A percentile compares a stretch with the other conserved stretches of the same genome.
Evolutionary conservation across 2,888 invertebrate genomes (phyloP).

Genomic region (Aphodius sticticus): DNA sequence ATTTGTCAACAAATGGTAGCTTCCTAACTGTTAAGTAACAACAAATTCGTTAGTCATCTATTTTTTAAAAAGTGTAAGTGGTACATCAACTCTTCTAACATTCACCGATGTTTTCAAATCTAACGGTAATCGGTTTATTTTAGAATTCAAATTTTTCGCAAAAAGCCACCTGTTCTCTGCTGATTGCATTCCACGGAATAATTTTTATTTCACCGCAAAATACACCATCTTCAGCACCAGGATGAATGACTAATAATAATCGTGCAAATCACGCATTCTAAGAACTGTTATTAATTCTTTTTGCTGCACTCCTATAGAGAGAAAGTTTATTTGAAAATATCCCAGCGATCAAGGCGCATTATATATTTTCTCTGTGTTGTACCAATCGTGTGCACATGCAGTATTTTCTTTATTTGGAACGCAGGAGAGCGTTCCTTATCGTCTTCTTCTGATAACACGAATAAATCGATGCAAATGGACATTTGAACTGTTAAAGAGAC

Average conservation of each 20-base stretch:
- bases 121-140: constrained; percentile 12
- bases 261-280: background rate
- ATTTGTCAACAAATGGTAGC: constrained; percentile 15
- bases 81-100: constrained; percentile 15
- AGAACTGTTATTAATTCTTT: background rate
- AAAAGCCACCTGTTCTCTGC: background rate
- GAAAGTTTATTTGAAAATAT: background rate
- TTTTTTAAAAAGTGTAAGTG: constrained; percentile 36
- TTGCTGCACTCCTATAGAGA: background rate
- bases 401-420: background rate
- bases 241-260: background rate
- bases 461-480: constrained; percentile 16
- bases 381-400: background rate
- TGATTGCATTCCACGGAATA: too few relatives aligned
- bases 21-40: background rate
- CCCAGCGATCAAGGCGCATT: background rate
- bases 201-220: too few relatives aligned
- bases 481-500: constrained; percentile 22
- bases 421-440: background rate
- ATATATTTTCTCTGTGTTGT: background rate
- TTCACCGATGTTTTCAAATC: constrained; percentile 13
- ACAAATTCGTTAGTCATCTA: constrained; percentile 1
- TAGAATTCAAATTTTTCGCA: background rate
- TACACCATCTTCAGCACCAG: too few relatives aligned
- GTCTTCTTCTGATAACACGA: background rate